These are phyloP conservation scores for Rhopalosiphum maidis DNA, from an alignment of 1,140 invertebrate species.

Conservation along the genomic window DNA sequence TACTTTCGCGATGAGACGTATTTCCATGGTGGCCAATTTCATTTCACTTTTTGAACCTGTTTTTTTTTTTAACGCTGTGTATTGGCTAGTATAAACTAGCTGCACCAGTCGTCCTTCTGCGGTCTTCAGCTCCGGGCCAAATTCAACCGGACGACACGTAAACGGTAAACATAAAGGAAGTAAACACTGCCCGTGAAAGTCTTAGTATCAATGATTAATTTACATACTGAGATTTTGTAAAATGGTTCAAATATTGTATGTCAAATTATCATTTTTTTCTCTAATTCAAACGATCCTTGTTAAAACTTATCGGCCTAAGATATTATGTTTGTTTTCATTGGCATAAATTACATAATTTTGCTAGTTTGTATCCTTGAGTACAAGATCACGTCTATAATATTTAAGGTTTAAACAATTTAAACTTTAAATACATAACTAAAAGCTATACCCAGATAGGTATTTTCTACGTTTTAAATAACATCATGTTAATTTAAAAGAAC, in stretches of 20 bases:
- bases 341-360: conserved; percentile 30
- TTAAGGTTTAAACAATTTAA: background rate
- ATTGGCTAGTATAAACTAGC: conserved; percentile 20
- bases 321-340: conserved; percentile 42
- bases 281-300: background rate
- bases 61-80: conserved; percentile 51
- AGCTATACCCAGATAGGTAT: background rate
- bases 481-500: background rate
- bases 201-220: conserved; percentile 36
- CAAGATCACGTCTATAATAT: background rate
- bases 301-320: background rate
- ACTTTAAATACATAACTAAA: background rate
- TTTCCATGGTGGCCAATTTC: conserved; percentile 24
- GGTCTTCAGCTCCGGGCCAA: conserved; percentile 22
- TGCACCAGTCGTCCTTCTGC: conserved; percentile 19
- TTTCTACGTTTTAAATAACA: background rate
- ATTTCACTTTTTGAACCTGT: conserved; percentile 56
- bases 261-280: conserved; percentile 3
- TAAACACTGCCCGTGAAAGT: conserved; percentile 48
- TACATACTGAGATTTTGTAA: conserved; percentile 39
- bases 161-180: conserved; percentile 38
- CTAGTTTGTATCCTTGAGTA: conserved; percentile 22
- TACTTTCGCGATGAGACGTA: conserved; percentile 53
- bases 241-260: conserved; percentile 21
- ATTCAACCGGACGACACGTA: conserved; percentile 39